Evolutionary conservation across 2,797 vertebrate species (phyloP).

Genomic region (Premnoplex brunnescens): DNA sequence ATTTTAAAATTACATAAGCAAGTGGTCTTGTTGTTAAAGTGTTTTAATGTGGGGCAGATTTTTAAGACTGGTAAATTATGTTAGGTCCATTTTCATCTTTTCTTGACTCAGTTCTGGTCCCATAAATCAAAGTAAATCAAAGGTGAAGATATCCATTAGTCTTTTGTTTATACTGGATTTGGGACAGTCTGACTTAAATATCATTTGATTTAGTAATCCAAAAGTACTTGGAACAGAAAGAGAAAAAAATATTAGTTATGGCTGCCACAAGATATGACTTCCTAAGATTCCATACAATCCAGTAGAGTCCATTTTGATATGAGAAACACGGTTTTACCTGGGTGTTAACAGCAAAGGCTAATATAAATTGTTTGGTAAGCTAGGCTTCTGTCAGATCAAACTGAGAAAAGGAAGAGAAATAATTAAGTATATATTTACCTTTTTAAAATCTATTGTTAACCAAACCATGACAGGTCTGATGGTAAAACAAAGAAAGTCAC

Average conservation of each 20-base stretch:
- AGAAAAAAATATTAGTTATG: background rate
- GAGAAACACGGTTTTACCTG: background rate
- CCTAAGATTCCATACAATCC: background rate
- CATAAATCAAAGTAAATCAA: background rate
- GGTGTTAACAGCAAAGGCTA: background rate
- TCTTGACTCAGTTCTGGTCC: background rate
- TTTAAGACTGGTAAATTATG: background rate
- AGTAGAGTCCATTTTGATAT: background rate
- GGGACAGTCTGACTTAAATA: background rate
- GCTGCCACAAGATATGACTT: background rate
- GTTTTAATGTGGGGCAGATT: background rate
- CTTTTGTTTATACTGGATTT: background rate
- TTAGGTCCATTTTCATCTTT: background rate
- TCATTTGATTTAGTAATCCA: background rate
- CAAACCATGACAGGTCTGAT: background rate
- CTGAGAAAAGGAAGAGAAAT: background rate
- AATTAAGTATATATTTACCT: background rate
- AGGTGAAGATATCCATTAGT: background rate
- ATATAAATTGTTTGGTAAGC: background rate
- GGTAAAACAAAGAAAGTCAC: background rate
- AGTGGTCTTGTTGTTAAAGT: background rate
- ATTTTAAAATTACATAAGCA: background rate
- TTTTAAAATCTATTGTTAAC: background rate
- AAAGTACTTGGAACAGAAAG: background rate
- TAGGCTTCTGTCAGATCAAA: background rate